These are phyloP conservation scores for Parauchenoglanis ngamensis DNA, from an alignment of 2,797 vertebrate genomes.

Conservation along the genomic window DNA sequence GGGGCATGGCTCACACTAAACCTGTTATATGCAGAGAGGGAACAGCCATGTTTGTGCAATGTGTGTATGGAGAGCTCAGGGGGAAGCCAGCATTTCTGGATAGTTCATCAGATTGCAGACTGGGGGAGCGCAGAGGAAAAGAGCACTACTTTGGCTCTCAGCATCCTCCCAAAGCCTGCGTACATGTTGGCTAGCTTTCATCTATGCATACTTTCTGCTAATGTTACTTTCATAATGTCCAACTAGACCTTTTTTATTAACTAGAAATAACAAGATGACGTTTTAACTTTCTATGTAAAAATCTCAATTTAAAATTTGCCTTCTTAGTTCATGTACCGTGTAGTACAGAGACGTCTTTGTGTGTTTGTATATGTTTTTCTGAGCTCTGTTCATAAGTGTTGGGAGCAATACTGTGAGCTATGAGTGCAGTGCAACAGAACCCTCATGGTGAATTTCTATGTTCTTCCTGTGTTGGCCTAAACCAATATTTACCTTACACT, in stretches of 20 bases:
- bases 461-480: conserved; percentile 59
- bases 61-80: conserved; percentile 32
- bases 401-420: conserved; percentile 39
- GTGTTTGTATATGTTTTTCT: conserved; percentile 18
- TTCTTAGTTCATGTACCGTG: neutral
- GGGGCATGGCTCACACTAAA: conserved; percentile 52
- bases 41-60: conserved; percentile 47
- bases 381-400: conserved; percentile 27
- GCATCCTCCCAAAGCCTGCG: conserved; percentile 34
- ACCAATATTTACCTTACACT: conserved; percentile 64
- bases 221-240: conserved; percentile 30
- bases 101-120: conserved; percentile 52
- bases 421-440: conserved; percentile 44
- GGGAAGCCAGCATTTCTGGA: conserved; percentile 49
- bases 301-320: neutral
- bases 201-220: conserved; percentile 24
- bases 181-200: conserved; percentile 40
- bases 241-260: neutral
- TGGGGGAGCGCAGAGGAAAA: conserved; percentile 49
- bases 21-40: conserved; percentile 47
- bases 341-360: neutral
- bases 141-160: conserved; percentile 37
- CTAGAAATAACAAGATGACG: conserved; percentile 4
- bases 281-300: neutral
- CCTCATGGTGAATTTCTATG: conserved; percentile 41